phyloP scores from a whole-genome alignment of 2,888 invertebrate genomes.

The Agonopterix subpropinquella region DNA sequence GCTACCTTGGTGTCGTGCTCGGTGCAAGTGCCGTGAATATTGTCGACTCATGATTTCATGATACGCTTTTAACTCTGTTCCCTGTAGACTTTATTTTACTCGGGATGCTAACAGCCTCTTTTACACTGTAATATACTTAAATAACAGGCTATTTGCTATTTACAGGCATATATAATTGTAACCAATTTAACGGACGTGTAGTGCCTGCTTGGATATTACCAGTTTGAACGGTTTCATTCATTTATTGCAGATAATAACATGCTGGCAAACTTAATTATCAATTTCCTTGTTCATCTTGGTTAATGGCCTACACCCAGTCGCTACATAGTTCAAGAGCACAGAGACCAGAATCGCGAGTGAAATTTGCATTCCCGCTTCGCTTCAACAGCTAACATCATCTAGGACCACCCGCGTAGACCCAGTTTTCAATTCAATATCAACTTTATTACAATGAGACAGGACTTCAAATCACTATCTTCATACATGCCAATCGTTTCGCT shows the following conservation, averaged over 20 bases:
- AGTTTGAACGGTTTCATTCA: no score
- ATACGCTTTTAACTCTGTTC: neutral
- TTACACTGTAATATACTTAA: neutral
- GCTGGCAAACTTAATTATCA: constrained; percentile 23
- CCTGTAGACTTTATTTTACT: no score
- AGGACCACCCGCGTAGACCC: constrained; percentile 70
- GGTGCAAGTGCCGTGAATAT: constrained; percentile 17
- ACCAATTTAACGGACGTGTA: no score
- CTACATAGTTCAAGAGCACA: constrained; percentile 47
- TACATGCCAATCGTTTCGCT: constrained; percentile 33
- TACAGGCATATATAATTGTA: no score
- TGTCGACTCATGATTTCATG: constrained; percentile 23
- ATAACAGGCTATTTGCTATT: no score
- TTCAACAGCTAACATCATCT: constrained; percentile 56
- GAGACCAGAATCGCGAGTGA: constrained; percentile 50
- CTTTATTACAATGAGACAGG: constrained; percentile 58
- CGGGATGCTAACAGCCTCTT: neutral
- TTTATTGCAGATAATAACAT: constrained; percentile 1
- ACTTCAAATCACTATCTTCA: constrained; percentile 39
- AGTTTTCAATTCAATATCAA: constrained; percentile 47
- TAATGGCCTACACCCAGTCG: constrained; percentile 38
- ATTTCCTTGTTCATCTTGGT: constrained; percentile 33
- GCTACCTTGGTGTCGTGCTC: constrained; percentile 25
- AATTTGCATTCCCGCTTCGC: constrained; percentile 71
- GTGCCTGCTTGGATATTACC: no score